phyloP scores from a whole-genome alignment of 2,888 invertebrate genomes.

The Scaeva pyrastri region DNA sequence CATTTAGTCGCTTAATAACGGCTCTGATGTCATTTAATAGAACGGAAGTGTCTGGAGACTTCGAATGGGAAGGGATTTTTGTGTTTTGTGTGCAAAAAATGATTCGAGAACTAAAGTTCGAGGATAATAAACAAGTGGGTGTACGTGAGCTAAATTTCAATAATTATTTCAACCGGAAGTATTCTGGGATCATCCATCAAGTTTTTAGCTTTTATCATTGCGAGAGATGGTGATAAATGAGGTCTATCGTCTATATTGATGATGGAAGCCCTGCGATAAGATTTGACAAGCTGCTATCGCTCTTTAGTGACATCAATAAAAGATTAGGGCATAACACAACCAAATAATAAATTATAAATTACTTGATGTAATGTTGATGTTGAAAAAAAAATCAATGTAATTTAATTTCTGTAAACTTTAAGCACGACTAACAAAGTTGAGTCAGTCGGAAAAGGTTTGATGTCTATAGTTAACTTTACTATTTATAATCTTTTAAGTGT shows the following conservation, averaged over 20 bases:
- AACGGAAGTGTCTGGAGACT: constrained; percentile 36
- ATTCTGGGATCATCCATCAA: constrained; percentile 15
- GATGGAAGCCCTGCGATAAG: background rate
- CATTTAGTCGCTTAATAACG: constrained; percentile 61
- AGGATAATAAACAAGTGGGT: constrained; percentile 19
- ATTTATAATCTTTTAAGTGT: too few relatives aligned
- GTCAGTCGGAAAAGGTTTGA: too few relatives aligned
- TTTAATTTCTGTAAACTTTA: too few relatives aligned
- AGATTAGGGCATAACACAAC: background rate
- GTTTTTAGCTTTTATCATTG: background rate
- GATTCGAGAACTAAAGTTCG: background rate
- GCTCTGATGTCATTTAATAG: constrained; percentile 51
- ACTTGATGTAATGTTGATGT: too few relatives aligned
- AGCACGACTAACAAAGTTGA: too few relatives aligned
- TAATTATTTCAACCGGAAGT: constrained; percentile 15
- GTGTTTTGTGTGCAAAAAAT: background rate
- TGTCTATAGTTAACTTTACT: too few relatives aligned
- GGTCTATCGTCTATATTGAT: background rate
- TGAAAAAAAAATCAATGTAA: too few relatives aligned
- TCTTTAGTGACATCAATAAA: background rate
- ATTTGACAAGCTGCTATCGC: constrained; percentile 3
- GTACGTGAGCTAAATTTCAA: constrained; percentile 10
- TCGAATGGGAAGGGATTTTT: constrained; percentile 15
- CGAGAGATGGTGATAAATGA: background rate
- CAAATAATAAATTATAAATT: background rate